A percentile compares a stretch with the other conserved stretches of the same genome.
phyloP scores from a whole-genome alignment of 2,888 invertebrate genomes.

The Disparrhopalites patrizii region DNA sequence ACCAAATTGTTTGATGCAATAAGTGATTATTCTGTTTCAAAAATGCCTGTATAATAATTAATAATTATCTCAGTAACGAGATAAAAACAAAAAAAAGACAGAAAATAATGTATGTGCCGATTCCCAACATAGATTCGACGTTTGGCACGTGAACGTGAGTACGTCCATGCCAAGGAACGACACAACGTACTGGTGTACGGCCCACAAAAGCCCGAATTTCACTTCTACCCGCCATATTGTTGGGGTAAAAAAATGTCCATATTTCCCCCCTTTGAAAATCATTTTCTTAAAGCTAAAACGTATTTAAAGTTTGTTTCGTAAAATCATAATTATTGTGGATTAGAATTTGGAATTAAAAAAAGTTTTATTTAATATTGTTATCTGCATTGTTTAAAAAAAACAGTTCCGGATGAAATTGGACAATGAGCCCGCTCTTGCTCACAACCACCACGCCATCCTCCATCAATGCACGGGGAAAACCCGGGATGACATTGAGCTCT shows the following conservation, averaged over 20 bases:
- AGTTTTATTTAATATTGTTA: no score
- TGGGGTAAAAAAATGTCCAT: neutral
- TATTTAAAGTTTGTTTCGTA: no score
- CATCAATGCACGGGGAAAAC: neutral
- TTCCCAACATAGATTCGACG: constrained; percentile 5
- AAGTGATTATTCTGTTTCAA: neutral
- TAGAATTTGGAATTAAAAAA: no score
- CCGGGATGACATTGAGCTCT: neutral
- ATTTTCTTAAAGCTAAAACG: no score
- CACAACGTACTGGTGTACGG: constrained; percentile 2
- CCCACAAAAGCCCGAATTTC: constrained; percentile 3
- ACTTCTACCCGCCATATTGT: neutral
- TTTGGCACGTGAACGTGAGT: constrained; percentile 1
- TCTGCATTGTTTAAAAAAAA: neutral
- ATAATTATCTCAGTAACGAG: neutral
- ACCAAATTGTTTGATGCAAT: neutral
- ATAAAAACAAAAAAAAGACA: no score
- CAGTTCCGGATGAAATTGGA: constrained; percentile 2
- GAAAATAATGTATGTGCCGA: no score
- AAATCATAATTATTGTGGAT: no score
- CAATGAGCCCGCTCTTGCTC: neutral
- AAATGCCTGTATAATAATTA: neutral
- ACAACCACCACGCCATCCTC: neutral
- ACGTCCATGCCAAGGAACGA: neutral
- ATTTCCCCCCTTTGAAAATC: neutral